Percentiles rank a stretch among this genome's conserved stretches.
phyloP scores from a whole-genome alignment of 1,140 invertebrate species.

The Pinna nobilis region DNA sequence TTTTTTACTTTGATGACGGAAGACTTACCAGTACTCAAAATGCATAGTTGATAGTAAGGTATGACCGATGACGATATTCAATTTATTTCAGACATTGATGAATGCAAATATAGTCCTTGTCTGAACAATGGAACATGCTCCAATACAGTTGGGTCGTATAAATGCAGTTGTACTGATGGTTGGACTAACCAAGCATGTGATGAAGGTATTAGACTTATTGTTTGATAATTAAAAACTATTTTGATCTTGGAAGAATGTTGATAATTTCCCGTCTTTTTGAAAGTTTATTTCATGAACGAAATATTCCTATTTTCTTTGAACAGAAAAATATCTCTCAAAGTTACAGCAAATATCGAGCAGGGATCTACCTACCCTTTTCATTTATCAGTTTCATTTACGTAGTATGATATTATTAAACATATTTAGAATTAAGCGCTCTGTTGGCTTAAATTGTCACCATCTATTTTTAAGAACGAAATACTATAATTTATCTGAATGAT shows the following conservation, averaged over 20 bases:
- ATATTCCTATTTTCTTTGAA: neutral
- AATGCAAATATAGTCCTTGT: conserved; percentile 6
- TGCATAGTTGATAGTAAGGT: too few species aligned
- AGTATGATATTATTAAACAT: conserved; percentile 7
- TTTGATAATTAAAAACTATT: neutral
- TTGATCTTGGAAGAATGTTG: neutral
- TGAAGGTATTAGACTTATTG: neutral
- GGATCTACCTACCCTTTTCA: neutral
- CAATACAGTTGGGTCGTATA: conserved; percentile 15
- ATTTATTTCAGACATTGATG: conserved; percentile 4
- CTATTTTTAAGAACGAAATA: neutral
- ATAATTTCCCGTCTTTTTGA: neutral
- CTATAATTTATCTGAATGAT: neutral
- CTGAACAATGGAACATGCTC: conserved; percentile 13
- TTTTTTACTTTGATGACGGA: too few species aligned
- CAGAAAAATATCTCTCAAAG: neutral
- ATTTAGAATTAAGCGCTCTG: too few species aligned
- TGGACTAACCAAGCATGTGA: neutral
- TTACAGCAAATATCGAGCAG: neutral
- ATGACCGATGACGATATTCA: neutral
- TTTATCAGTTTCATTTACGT: neutral
- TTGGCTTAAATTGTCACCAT: too few species aligned
- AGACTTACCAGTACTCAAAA: too few species aligned
- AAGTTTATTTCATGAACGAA: neutral
- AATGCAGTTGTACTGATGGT: conserved; percentile 9